Evolutionary conservation across 1,140 invertebrate genomes (phyloP).

Genomic region (Drosophila sulfurigaster): DNA sequence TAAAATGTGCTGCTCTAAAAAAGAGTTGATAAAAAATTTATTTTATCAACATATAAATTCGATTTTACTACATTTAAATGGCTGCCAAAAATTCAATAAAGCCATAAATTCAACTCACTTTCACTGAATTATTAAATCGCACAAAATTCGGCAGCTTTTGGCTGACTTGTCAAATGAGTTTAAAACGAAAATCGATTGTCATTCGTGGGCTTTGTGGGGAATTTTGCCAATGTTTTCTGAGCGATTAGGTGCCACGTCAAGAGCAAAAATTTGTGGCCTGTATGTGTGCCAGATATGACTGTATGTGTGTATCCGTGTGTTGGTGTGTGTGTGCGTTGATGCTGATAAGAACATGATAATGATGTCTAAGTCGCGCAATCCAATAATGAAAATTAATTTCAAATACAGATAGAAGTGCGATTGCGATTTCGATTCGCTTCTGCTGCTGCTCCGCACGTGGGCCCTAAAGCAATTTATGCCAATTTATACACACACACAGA

Average conservation of each 20-base stretch:
- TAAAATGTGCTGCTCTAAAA: too few relatives aligned
- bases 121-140: conserved; percentile 14
- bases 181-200: conserved; percentile 63
- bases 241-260: conserved; percentile 67
- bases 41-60: too few relatives aligned
- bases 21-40: too few relatives aligned
- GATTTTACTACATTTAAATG: background rate
- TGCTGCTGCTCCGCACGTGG: background rate
- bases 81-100: background rate
- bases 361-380: conserved; percentile 78
- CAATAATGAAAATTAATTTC: conserved; percentile 83
- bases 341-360: conserved; percentile 77
- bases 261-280: conserved; percentile 33
- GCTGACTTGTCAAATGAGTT: conserved; percentile 25
- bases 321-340: conserved; percentile 32
- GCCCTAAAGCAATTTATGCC: conserved; percentile 46
- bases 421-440: conserved; percentile 44
- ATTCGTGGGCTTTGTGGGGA: conserved; percentile 53
- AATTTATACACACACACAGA: conserved; percentile 29
- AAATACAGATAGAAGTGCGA: conserved; percentile 48
- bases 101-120: background rate
- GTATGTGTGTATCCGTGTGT: background rate
- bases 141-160: conserved; percentile 8
- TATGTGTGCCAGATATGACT: conserved; percentile 7
- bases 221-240: conserved; percentile 55